These are phyloP conservation scores for Orestias chungarensis DNA, from an alignment of 2,797 vertebrate species.

Conservation along the genomic window DNA sequence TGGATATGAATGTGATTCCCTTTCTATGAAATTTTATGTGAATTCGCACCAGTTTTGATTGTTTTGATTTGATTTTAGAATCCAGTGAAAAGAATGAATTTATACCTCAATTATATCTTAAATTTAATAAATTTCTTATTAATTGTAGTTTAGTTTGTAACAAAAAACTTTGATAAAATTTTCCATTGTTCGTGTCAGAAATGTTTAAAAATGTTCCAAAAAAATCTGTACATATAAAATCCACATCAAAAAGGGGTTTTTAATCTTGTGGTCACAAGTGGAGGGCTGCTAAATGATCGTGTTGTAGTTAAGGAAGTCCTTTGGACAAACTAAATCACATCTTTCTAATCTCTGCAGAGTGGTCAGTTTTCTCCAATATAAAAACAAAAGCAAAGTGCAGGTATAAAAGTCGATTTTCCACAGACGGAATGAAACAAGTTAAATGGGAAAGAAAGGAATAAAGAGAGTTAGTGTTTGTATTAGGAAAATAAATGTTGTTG, in stretches of 20 bases:
- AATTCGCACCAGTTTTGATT: neutral
- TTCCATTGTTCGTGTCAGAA: neutral
- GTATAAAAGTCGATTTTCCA: neutral
- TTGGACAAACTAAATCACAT: neutral
- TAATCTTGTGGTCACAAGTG: neutral
- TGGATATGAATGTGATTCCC: no score
- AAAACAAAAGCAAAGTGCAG: neutral
- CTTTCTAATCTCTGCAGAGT: neutral
- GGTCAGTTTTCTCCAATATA: neutral
- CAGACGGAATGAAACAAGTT: neutral
- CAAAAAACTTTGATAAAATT: neutral
- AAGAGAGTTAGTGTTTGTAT: constrained; percentile 3
- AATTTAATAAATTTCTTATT: neutral
- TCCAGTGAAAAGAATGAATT: neutral
- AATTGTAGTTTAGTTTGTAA: neutral
- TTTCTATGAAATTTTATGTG: neutral
- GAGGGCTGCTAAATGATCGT: neutral
- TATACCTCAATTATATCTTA: neutral
- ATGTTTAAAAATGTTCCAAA: neutral
- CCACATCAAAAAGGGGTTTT: neutral
- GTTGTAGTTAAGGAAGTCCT: neutral
- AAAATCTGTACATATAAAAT: neutral
- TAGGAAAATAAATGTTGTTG: constrained; percentile 7
- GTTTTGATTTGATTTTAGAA: neutral
- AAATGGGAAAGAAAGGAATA: neutral